phyloP scores from a whole-genome alignment of 2,113 vertebrate genomes.

The Alouatta palliata region DNA sequence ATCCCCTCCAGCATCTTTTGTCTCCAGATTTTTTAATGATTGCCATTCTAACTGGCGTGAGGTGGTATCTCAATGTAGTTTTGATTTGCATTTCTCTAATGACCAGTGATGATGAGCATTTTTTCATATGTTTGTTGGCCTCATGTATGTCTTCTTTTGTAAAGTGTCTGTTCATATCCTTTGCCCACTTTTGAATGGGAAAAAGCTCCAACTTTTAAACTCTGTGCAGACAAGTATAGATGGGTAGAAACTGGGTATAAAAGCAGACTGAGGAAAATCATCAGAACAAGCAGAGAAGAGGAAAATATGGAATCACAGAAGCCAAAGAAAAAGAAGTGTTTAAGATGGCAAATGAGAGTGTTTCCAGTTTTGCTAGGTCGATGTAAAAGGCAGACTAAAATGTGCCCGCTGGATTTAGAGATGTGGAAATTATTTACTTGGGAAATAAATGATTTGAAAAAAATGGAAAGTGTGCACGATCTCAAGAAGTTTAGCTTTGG shows the following conservation, averaged over 20 bases:
- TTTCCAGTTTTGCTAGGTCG: neutral
- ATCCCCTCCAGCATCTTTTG: too few species aligned
- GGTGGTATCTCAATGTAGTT: too few species aligned
- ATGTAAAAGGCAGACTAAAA: neutral
- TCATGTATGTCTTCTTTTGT: too few species aligned
- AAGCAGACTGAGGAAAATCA: neutral
- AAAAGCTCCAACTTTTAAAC: neutral
- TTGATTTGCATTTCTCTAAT: too few species aligned
- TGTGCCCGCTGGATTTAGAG: neutral
- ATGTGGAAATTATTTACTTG: neutral
- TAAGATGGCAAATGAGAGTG: neutral
- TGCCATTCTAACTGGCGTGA: too few species aligned
- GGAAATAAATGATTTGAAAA: neutral
- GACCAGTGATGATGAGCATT: too few species aligned
- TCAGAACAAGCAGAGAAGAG: neutral
- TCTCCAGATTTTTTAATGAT: too few species aligned
- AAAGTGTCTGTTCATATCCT: too few species aligned
- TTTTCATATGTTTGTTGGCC: too few species aligned
- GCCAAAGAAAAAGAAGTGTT: neutral
- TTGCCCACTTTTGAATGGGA: too few species aligned
- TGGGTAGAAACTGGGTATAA: neutral
- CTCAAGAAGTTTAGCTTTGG: neutral
- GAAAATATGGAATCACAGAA: neutral
- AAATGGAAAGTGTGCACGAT: neutral
- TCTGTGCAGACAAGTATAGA: neutral